These are phyloP conservation scores for Pyrocoelia pectoralis DNA, from an alignment of 2,888 invertebrate genomes.

Conservation along the genomic window DNA sequence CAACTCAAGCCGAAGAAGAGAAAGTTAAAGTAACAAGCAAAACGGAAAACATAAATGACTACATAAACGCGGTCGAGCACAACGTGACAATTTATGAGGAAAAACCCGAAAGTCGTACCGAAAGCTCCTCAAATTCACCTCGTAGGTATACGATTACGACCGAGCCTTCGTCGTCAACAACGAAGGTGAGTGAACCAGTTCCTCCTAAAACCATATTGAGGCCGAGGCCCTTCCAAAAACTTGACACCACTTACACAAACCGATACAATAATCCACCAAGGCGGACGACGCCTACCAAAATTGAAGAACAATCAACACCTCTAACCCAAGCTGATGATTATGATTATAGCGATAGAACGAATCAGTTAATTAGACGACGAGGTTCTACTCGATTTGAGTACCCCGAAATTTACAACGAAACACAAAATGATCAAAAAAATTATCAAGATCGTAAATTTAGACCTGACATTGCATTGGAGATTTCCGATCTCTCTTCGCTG, in stretches of 20 bases:
- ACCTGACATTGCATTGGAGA: conserved; percentile 50
- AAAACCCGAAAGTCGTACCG: not conserved
- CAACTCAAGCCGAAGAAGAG: no score
- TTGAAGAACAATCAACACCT: not conserved
- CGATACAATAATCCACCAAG: not conserved
- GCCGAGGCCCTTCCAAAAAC: conserved; percentile 18
- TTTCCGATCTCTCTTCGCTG: conserved; percentile 65
- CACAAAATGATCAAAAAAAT: conserved; percentile 43
- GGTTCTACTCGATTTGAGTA: conserved; percentile 20
- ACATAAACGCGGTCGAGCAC: conserved; percentile 14
- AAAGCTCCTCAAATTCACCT: not conserved
- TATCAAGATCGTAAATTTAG: conserved; percentile 50
- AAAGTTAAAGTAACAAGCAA: no score
- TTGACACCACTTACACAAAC: conserved; percentile 28
- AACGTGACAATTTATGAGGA: conserved; percentile 9
- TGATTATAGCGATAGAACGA: not conserved
- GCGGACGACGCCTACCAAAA: not conserved
- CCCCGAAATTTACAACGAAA: conserved; percentile 40
- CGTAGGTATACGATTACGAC: conserved; percentile 1
- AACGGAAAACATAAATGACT: not conserved
- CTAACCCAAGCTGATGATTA: no score
- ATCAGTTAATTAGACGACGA: conserved; percentile 5
- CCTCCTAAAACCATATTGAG: conserved; percentile 26
- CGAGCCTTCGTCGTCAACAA: conserved; percentile 50
- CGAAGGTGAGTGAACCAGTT: conserved; percentile 62